Conservation (phyloP, 2,113 vertebrate genomes). For the Megaleporinus macrocephalus region DNA sequence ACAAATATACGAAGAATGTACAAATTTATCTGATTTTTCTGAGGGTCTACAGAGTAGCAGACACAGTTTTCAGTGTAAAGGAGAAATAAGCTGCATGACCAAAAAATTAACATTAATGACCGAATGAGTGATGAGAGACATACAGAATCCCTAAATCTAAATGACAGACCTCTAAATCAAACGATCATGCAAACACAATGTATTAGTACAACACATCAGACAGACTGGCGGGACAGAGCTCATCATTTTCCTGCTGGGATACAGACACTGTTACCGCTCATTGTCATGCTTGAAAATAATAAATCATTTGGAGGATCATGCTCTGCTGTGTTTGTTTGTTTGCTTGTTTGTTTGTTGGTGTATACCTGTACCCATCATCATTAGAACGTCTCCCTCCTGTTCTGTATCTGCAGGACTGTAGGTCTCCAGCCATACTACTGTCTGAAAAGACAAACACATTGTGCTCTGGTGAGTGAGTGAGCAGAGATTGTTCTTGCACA, state of each 20-base stretch:
- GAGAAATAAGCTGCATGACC: too few species aligned
- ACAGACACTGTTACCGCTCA: neutral
- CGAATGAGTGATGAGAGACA: neutral
- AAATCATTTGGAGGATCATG: neutral
- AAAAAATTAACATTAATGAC: neutral
- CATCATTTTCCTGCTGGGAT: neutral
- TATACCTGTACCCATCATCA: slow-evolving; percentile 43
- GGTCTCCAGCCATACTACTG: slow-evolving; percentile 45
- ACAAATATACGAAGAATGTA: too few species aligned
- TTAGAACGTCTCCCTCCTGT: slow-evolving; percentile 39
- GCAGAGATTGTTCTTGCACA: neutral
- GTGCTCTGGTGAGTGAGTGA: neutral
- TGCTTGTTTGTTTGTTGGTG: neutral
- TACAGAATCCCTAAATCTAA: neutral
- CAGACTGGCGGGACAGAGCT: neutral
- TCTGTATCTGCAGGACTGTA: slow-evolving; percentile 25
- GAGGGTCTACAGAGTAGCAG: too few species aligned
- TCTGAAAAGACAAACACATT: slow-evolving; percentile 16
- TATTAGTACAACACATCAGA: neutral
- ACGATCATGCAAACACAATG: neutral
- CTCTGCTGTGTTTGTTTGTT: neutral
- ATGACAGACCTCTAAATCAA: neutral
- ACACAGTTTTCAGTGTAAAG: too few species aligned
- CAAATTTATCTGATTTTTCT: too few species aligned
- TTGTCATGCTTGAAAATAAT: neutral